Conservation (phyloP, 1,140 invertebrate genomes). For the Leptestheria dahalacensis region DNA sequence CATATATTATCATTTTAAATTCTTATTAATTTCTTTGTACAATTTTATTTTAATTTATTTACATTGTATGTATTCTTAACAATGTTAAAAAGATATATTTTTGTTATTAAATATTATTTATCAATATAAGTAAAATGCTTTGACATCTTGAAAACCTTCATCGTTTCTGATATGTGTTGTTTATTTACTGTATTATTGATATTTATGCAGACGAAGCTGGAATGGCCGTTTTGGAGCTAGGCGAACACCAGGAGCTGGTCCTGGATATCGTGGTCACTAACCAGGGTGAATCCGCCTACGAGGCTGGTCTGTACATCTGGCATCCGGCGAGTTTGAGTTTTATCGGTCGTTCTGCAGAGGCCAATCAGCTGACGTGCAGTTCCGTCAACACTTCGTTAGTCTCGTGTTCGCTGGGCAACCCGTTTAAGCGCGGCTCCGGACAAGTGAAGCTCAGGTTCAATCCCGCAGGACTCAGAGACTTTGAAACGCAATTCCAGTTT, state of each 20-base stretch:
- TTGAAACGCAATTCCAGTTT: slow-evolving; percentile 48
- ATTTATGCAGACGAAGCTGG: slow-evolving; percentile 9
- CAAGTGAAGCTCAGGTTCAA: slow-evolving; percentile 60
- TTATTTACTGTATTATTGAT: background rate
- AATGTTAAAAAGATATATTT: too few species aligned
- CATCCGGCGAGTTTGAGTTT: slow-evolving; percentile 66
- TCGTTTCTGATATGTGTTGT: too few species aligned
- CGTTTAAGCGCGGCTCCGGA: slow-evolving; percentile 45
- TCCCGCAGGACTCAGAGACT: slow-evolving; percentile 51
- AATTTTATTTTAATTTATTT: too few species aligned
- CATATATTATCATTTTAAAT: background rate
- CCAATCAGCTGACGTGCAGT: slow-evolving; percentile 27
- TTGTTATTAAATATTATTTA: too few species aligned
- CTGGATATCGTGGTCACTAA: slow-evolving; percentile 62
- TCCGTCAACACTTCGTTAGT: slow-evolving; percentile 56
- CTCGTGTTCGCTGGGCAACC: slow-evolving; percentile 72
- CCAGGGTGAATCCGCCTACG: slow-evolving; percentile 74
- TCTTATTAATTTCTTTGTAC: too few species aligned
- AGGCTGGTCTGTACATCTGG: slow-evolving; percentile 61
- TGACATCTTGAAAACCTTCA: too few species aligned
- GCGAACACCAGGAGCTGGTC: slow-evolving; percentile 55
- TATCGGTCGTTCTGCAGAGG: slow-evolving; percentile 42
- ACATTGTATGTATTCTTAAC: too few species aligned
- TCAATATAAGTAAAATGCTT: too few species aligned
- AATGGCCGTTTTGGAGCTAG: slow-evolving; percentile 40